These are phyloP conservation scores for Labrus mixtus DNA, from an alignment of 2,113 vertebrate genomes.

Conservation along the genomic window DNA sequence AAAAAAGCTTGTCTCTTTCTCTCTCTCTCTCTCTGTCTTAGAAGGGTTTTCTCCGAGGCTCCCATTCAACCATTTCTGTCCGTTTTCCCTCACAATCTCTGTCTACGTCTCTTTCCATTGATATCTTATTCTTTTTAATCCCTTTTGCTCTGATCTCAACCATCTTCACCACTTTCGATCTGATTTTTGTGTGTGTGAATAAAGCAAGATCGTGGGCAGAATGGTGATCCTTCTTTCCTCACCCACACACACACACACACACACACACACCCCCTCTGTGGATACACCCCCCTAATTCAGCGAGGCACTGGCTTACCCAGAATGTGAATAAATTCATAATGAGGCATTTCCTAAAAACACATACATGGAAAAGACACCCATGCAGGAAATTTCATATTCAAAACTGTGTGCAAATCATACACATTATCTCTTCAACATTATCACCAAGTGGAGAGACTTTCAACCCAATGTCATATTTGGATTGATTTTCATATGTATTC, in stretches of 20 bases:
- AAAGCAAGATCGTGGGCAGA: neutral
- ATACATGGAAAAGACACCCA: neutral
- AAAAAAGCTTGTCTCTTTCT: conserved; percentile 74
- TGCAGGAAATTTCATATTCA: neutral
- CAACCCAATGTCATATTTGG: neutral
- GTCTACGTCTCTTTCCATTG: neutral
- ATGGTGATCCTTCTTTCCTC: neutral
- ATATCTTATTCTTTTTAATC: neutral
- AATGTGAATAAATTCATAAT: neutral
- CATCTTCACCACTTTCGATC: neutral
- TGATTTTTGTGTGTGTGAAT: neutral
- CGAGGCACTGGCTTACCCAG: neutral
- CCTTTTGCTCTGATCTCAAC: neutral
- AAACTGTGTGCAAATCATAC: neutral
- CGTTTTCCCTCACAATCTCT: neutral
- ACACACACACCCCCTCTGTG: neutral
- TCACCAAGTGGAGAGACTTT: neutral
- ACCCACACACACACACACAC: neutral
- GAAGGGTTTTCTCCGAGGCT: conserved; percentile 23
- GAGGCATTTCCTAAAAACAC: neutral
- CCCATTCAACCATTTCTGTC: neutral
- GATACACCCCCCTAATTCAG: neutral
- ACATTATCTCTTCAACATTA: neutral
- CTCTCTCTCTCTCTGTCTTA: conserved; percentile 12
- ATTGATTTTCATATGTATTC: neutral